Evolutionary conservation across 1,140 invertebrate species (phyloP).

Genomic region (Chironomus tepperi): DNA sequence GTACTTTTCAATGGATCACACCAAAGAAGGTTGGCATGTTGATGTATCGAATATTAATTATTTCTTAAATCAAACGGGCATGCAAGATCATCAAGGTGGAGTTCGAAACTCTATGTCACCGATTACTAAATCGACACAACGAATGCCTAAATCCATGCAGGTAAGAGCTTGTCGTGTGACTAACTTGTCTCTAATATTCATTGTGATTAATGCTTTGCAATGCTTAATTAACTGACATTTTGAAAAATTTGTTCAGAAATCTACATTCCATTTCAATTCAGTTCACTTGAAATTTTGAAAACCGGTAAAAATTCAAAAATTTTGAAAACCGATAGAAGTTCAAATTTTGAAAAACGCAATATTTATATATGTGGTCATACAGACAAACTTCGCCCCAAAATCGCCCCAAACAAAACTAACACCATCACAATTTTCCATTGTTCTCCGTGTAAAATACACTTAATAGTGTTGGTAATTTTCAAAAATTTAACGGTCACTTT

Average conservation of each 20-base stretch:
- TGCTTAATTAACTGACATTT: neutral
- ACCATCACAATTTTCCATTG: too few relatives aligned
- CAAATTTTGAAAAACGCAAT: too few relatives aligned
- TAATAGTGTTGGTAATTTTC: too few relatives aligned
- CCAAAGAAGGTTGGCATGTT: conserved; percentile 16
- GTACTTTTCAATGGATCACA: conserved; percentile 9
- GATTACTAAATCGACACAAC: conserved; percentile 73
- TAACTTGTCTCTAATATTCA: neutral
- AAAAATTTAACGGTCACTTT: too few relatives aligned
- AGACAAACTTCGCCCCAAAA: too few relatives aligned
- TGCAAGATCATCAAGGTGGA: conserved; percentile 30
- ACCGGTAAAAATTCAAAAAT: conserved; percentile 16
- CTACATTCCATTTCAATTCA: too few relatives aligned
- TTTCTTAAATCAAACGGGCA: neutral
- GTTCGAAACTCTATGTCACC: conserved; percentile 72
- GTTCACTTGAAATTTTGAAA: too few relatives aligned
- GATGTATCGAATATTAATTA: conserved; percentile 7
- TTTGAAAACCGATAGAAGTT: neutral
- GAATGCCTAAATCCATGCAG: conserved; percentile 79
- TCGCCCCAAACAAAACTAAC: too few relatives aligned
- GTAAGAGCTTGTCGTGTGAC: conserved; percentile 41
- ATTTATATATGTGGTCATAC: too few relatives aligned
- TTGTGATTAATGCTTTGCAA: conserved; percentile 20
- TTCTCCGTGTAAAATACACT: too few relatives aligned
- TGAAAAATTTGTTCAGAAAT: too few relatives aligned